Evolutionary conservation across 2,113 vertebrate genomes (phyloP), one percentile per base, ranked within the genome.

Genomic region (Sorex fumeus): DNA sequence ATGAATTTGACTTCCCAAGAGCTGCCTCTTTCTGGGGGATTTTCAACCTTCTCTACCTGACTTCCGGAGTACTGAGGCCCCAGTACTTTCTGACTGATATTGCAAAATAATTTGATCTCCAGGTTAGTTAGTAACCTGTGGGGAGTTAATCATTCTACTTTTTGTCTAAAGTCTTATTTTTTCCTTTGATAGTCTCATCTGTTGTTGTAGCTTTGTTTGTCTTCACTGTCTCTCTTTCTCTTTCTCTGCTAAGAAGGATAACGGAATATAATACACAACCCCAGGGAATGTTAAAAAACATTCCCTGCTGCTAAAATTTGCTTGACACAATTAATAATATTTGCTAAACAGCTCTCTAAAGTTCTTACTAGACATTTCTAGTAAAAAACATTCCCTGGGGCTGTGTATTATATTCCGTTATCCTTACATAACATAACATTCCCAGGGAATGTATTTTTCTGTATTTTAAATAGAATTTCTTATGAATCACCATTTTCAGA

Each of bases 171-270:
- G n/a, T 12, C 43, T 67, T 69, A 6, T 12, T 40, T 43, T 81
- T 81, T 28, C 57, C 30, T 71, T 28, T 43, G 60, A 34, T 12
- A 6, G 66, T 43, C 19, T 45, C 25, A 36, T 60, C 4, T 15
- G 57, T n/a, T 3, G 66, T n/a, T 3, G 6, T 4, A 32, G 25
- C 34, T 88, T 47, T 76, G 10, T 43, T 47, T 64, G 23, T 57
- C 25, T 77, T 19, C 50, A 40, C n/a, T 60, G 82, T 40, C 40
- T 40, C 6, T 6, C 6, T 25, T 47, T 10, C 60, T 85, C 34
- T 47, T 47, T 10, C 60, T 85, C 34, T 47, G 23, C 19, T 76
- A 88, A 69, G 23, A 81, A 91, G 87, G 53, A 66, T 12, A 32
- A 10, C 0, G 27, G 27, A 62, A 34, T 53, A 30, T 3, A 23